Conservation (phyloP, 2,797 vertebrate genomes). For the Dallia pectoralis region DNA sequence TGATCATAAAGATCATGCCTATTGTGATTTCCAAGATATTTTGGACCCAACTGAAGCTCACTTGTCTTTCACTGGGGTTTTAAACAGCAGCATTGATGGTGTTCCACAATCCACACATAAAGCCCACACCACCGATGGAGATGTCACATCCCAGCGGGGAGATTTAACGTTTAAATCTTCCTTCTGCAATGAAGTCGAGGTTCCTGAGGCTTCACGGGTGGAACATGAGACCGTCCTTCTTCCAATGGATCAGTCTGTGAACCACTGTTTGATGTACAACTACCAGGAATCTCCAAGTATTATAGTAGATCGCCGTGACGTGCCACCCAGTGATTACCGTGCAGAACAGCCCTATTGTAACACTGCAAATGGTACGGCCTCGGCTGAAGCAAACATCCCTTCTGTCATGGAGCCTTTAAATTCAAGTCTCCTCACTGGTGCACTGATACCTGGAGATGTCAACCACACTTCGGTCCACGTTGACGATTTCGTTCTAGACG, state of each 20-base stretch:
- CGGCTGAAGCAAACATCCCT: background rate
- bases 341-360: slow-evolving; percentile 57
- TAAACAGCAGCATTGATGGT: background rate
- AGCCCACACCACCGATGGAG: background rate
- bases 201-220: slow-evolving; percentile 30
- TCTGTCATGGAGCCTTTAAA: slow-evolving; percentile 8
- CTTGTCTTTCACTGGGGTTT: background rate
- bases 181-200: slow-evolving; percentile 59
- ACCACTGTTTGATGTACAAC: background rate
- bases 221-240: slow-evolving; percentile 44
- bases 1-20: slow-evolving; percentile 57
- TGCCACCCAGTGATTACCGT: slow-evolving; percentile 41
- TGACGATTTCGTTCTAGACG: slow-evolving; percentile 38
- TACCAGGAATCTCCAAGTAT: slow-evolving; percentile 25
- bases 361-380: slow-evolving; percentile 17
- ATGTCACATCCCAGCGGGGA: background rate
- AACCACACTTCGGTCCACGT: slow-evolving; percentile 8
- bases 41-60: slow-evolving; percentile 7
- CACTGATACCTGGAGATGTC: background rate
- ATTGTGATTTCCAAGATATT: slow-evolving; percentile 37
- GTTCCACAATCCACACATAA: slow-evolving; percentile 2
- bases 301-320: slow-evolving; percentile 20
- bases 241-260: slow-evolving; percentile 15
- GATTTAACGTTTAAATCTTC: slow-evolving; percentile 59
- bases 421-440: background rate